A percentile compares a stretch with the other conserved stretches of the same genome.
phyloP scores from a whole-genome alignment of 2,113 vertebrate species.

The Onychostruthus taczanowskii region DNA sequence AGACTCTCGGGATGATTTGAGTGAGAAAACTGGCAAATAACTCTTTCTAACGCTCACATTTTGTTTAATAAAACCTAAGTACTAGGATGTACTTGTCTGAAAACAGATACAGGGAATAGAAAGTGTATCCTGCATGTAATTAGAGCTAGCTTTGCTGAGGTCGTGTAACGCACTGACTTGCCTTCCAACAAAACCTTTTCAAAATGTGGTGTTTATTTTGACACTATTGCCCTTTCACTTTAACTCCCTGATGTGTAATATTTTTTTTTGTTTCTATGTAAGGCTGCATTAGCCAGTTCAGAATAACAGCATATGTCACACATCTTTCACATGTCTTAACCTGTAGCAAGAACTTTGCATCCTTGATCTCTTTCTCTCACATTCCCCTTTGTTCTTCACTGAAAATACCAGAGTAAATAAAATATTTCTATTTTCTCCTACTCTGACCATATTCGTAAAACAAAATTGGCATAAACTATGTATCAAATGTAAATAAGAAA shows the following conservation, averaged over 20 bases:
- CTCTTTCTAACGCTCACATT: neutral
- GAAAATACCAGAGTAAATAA: neutral
- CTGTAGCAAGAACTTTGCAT: neutral
- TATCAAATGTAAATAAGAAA: neutral
- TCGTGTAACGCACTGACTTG: neutral
- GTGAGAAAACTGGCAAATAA: neutral
- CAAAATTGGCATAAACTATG: neutral
- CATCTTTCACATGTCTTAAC: accelerated
- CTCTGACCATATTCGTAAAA: neutral
- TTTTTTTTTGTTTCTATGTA: neutral
- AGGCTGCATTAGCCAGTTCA: neutral
- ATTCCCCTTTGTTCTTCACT: neutral
- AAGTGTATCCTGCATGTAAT: neutral
- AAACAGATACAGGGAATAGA: neutral
- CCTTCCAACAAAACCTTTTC: neutral
- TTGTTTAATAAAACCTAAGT: neutral
- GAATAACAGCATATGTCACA: neutral
- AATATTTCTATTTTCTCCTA: neutral
- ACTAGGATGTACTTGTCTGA: neutral
- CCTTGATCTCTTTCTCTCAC: neutral
- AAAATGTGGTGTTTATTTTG: neutral
- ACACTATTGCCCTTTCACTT: neutral
- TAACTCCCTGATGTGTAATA: neutral
- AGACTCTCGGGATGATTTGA: neutral
- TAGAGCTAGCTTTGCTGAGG: neutral